Conservation (phyloP, 2,113 vertebrate genomes). For the Hippocampus zosterae region DNA sequence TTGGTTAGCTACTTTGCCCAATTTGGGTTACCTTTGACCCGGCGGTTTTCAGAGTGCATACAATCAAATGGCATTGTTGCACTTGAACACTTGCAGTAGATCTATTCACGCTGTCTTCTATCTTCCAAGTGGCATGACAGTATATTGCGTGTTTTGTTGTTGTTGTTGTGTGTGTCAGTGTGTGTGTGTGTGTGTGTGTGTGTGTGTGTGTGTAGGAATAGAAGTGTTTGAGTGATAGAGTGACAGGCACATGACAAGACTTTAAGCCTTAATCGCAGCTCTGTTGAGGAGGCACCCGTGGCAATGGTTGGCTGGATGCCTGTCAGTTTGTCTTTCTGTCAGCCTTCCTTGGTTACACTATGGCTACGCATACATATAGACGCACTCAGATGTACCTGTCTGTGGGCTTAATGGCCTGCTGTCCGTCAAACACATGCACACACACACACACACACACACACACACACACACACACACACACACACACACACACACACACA, state of each 20-base stretch:
- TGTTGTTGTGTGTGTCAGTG: conserved; percentile 1
- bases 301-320: conserved; percentile 49
- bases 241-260: conserved; percentile 63
- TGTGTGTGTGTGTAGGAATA: no score
- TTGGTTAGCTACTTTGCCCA: no score
- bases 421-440: conserved; percentile 35
- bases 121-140: neutral
- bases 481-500: neutral
- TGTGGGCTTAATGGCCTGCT: conserved; percentile 44
- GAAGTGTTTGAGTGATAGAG: conserved; percentile 46
- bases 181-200: neutral
- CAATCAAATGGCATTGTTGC: neutral
- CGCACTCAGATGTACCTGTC: conserved; percentile 36
- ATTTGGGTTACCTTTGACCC: no score
- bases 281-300: conserved; percentile 49
- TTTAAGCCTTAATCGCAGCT: conserved; percentile 58
- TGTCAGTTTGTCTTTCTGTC: conserved; percentile 60
- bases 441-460: neutral
- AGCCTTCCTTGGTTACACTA: conserved; percentile 37
- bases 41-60: no score
- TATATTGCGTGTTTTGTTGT: neutral
- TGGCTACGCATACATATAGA: conserved; percentile 25
- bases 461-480: neutral
- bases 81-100: neutral
- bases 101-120: neutral